Percentiles rank a stretch among this genome's conserved stretches.
phyloP scores from a whole-genome alignment of 2,797 vertebrate species.

The Bryconaethiops microstoma region DNA sequence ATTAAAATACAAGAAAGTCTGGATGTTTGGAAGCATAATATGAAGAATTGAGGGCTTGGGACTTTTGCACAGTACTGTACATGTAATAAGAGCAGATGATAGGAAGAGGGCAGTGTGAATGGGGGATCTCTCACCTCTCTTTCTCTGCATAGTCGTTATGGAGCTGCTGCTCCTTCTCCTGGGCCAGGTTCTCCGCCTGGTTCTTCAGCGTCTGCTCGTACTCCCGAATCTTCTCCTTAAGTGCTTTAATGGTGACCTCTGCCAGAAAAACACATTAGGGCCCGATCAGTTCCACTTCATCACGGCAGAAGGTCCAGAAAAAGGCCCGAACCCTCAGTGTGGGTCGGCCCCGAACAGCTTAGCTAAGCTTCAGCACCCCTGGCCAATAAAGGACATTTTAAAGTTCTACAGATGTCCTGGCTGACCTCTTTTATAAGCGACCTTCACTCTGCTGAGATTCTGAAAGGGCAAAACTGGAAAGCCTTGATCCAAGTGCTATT shows the following conservation, averaged over 20 bases:
- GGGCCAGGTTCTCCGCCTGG: constrained; percentile 93
- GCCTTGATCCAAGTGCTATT: too few relatives aligned
- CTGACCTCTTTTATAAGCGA: background rate
- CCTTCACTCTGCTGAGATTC: too few relatives aligned
- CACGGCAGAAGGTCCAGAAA: background rate
- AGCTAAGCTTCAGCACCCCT: background rate
- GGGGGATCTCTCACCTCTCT: constrained; percentile 84
- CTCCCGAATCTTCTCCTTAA: constrained; percentile 99
- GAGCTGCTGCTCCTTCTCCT: constrained; percentile 95
- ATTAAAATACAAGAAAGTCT: too few relatives aligned
- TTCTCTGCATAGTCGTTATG: constrained; percentile 98
- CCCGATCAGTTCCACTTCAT: constrained; percentile 29
- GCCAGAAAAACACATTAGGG: constrained; percentile 19
- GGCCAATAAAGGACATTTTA: background rate
- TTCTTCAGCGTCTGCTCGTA: constrained; percentile 97
- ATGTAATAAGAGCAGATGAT: too few relatives aligned
- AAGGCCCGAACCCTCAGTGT: background rate
- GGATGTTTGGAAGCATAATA: too few relatives aligned
- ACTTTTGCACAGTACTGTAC: too few relatives aligned
- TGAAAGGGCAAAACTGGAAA: too few relatives aligned
- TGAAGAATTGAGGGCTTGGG: too few relatives aligned
- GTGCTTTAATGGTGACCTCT: constrained; percentile 99
- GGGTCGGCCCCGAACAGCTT: background rate
- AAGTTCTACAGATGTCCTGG: background rate
- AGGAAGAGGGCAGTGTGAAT: background rate